Evolutionary conservation across 1,140 invertebrate species (phyloP), one percentile per base, ranked within the genome.

Genomic region (Battus philenor): DNA sequence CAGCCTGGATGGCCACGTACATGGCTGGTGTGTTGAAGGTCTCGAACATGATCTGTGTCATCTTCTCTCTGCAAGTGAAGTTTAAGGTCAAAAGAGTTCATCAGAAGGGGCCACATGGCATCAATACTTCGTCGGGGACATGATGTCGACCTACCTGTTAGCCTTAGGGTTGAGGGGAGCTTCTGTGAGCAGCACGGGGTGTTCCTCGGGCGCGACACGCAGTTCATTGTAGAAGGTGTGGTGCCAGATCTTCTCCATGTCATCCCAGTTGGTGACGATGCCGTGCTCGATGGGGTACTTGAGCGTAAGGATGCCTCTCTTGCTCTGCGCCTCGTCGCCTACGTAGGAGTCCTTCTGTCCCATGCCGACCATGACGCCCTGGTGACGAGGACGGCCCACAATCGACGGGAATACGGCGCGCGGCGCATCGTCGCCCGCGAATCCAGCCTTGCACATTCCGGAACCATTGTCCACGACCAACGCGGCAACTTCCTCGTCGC

Each of bases 191-290:
- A 98, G 90, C 30, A 97, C 94, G 41, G 96, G 95, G 85, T 96
- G 95, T 77, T 97, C 95, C 86, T 97, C 96, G n/a, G 95, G 95
- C 22, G 95, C 95, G 44, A 97, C 94, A 81, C 95, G 91, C 52
- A 97, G 88, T 81, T 97, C 95, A 71, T 97, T 96, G 88, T 92
- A 93, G 87, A 93, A 93, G 64, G 91, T 93, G 83, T 93, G 91
- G 69, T 93, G 92, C 92, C 93, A 94, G 87, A 95, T 95, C 83
- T 91, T 91, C 88, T 98, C 96, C 96, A 98, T 98, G 84, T 97
- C 96, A 73, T 97, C 96, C 95, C 96, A 98, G 91, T 97, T 97
- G 82, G 95, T 97, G 68, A 97, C 93, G 86, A 96, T 96, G 71
- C 95, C 95, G 88, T 97, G 95, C 83, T 97, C 94, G 87, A 97